Evolutionary conservation across 1,140 invertebrate species (phyloP).

Genomic region (Drosophila baimaii): DNA sequence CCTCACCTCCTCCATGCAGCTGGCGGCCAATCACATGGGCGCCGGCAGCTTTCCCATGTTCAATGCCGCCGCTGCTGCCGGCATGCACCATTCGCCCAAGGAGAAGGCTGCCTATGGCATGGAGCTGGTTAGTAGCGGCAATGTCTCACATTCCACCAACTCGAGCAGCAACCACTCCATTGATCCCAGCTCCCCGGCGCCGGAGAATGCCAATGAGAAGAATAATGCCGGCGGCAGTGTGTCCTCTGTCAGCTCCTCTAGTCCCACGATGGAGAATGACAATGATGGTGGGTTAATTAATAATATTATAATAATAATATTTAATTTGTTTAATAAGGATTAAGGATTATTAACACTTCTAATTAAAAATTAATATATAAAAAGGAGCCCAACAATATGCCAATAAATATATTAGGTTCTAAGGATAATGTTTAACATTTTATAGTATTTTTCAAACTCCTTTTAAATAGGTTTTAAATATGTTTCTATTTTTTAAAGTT

Average conservation of each 20-base stretch:
- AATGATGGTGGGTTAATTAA: constrained; percentile 74
- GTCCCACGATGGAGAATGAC: constrained; percentile 79
- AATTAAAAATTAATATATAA: no score
- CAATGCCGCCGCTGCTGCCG: constrained; percentile 49
- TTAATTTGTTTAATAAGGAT: no score
- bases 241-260: constrained; percentile 80
- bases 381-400: no score
- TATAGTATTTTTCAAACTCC: no score
- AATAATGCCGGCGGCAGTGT: constrained; percentile 77
- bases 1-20: constrained; percentile 76
- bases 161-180: constrained; percentile 81
- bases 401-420: no score
- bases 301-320: no score
- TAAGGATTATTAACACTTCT: no score
- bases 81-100: constrained; percentile 70
- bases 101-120: constrained; percentile 64
- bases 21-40: constrained; percentile 71
- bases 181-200: constrained; percentile 77
- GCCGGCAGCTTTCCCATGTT: constrained; percentile 74
- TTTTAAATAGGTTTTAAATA: background rate
- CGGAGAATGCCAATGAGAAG: constrained; percentile 67
- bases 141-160: constrained; percentile 76
- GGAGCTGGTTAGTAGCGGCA: constrained; percentile 73
- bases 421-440: no score
- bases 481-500: background rate